phyloP scores from a whole-genome alignment of 2,797 vertebrate species.

The Peromyscus melanophrys region DNA sequence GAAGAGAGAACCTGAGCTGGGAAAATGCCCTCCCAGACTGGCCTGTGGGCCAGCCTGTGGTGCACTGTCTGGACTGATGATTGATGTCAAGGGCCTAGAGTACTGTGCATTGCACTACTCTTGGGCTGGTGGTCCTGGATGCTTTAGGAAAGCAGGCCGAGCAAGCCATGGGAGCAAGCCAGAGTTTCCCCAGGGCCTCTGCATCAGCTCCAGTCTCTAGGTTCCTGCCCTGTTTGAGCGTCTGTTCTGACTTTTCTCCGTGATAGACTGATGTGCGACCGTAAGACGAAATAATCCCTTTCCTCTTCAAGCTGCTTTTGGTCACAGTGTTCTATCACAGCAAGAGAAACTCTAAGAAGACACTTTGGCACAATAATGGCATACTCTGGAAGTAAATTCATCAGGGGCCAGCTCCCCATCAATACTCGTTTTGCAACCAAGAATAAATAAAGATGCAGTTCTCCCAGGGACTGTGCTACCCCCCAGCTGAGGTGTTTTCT shows the following conservation, averaged over 20 bases:
- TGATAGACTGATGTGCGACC: background rate
- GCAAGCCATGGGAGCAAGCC: background rate
- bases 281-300: background rate
- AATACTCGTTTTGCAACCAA: conserved; percentile 84
- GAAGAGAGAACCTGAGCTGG: background rate
- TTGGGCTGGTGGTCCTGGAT: background rate
- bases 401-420: conserved; percentile 77
- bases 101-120: background rate
- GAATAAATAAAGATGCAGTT: conserved; percentile 87
- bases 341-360: background rate
- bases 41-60: too few species aligned
- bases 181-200: background rate
- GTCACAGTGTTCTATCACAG: background rate
- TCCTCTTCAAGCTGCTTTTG: background rate
- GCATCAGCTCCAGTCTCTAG: background rate
- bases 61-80: background rate
- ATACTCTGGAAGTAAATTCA: conserved; percentile 85
- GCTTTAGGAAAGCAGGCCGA: background rate
- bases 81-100: background rate
- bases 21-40: background rate
- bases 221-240: background rate
- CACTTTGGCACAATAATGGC: conserved; percentile 78
- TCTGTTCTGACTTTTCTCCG: background rate
- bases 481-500: conserved; percentile 77
- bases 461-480: conserved; percentile 78